Base-by-base conservation (phyloP, 2,797 vertebrate genomes). In the Acipenser oxyrinchus region DNA sequence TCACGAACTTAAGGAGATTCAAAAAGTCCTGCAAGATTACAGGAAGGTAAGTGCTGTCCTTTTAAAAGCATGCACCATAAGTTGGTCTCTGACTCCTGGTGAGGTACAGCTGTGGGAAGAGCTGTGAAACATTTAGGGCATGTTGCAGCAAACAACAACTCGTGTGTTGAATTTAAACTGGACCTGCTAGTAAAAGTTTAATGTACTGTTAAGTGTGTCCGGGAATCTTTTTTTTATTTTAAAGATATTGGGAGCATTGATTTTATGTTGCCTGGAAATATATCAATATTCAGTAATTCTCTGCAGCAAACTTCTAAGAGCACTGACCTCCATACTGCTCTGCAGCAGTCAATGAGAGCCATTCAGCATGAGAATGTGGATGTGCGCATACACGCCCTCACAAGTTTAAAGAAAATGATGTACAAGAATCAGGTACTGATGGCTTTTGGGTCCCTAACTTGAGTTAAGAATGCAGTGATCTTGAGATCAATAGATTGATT, bases 331-430 rank as follows among this genome's bases (percentile, higher is more conserved):
- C 94, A 91, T 49, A 89, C 89, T 8, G 86, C 86, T 0, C 87
- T 99, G 73, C 94, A 95, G 78, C 88, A 96, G 0, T 96, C 96
- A 0, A 99, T 99, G 93, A 93, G 89, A 72, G 96, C 96, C 0
- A 89, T 97, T 69, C 96, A 98, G 49, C 97, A 99, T 7, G 97
- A 99, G 76, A 99, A 99, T 2, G 94, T 98, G 0, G 96, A 98
- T 48, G 95, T 99, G 69, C 92, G 96, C 66, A 92, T 98, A 75
- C 96, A 98, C 12, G 96, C 97, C 0, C 92, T 99, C 64, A 97
- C 93, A 65, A 98, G 93, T 78, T 85, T 99, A 74, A 93, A 93
- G 67, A 93, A 98, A 80, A 93, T 92, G 48, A 83, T 99, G 73
- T 94, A 96, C 82, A 96, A 91, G 80, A 93, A 97, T 69, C 97